Evolutionary conservation across 92 coral and sea anemone genomes (phyloP), one percentile per base, ranked within the genome.

Genomic region (Palythoa grandiflora): DNA sequence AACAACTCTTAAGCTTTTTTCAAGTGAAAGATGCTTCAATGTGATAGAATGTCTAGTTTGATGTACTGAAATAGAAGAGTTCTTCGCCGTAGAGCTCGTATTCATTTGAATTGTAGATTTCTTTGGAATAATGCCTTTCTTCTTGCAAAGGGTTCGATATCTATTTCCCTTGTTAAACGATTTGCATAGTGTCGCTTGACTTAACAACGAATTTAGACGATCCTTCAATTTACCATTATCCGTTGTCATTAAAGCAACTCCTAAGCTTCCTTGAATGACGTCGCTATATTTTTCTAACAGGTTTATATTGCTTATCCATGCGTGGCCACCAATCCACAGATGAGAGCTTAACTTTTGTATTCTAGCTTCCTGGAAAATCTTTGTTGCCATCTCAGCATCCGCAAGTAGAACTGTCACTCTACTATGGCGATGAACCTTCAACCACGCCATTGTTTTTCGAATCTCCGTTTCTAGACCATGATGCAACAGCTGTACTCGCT

Each of bases 281-380:
- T 91, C 93, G 54, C 70, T 61, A 39, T 92, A 88, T 9, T 65
- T 59, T n/a, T 59, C 38, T 10, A 28, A 73, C 19, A 96, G 20
- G 35, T 9, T 47, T 5, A 60, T 71, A 15, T 36, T 78, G 7
- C 71, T 83, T 17, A 87, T 76, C 93, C 88, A 87, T 10, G 78
- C 85, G 44, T 93, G 93, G 38, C 77, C 76, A 50, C 94, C 97
- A 83, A 97, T 91, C 98, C 97, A 97, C 79, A 90, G 87, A 76
- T 91, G 93, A 73, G 87, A 92, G 9, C 85, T 91, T 40, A 97
- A 53, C 83, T 91, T 92, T 47, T 87, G 96, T 72, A 38, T 77
- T 83, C 88, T 90, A 11, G 94, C 98, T 65, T 97, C 98, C 14
- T 74, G 47, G 21, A 97, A 77, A 71, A 94, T 85, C 11, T 74